These are phyloP conservation scores for Clarias magur DNA, from an alignment of 2,113 vertebrate species.

Conservation along the genomic window DNA sequence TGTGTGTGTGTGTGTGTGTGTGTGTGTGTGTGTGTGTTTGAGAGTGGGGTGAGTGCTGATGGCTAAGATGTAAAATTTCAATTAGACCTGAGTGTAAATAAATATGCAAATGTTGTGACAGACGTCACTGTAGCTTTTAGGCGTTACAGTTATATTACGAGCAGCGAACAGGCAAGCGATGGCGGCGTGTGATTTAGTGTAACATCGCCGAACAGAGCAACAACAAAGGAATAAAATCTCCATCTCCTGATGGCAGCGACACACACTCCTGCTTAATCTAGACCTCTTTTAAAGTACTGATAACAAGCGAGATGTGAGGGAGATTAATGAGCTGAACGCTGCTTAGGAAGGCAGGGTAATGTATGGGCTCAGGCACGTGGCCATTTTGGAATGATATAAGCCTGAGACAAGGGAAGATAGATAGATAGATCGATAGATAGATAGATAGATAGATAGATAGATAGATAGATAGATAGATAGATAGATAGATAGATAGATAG, in stretches of 20 bases:
- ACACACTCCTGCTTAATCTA: neutral
- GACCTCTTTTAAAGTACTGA: neutral
- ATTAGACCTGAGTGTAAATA: conserved; percentile 48
- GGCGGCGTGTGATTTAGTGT: conserved; percentile 10
- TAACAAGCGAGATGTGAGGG: neutral
- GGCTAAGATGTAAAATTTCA: conserved; percentile 36
- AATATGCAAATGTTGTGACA: conserved; percentile 42
- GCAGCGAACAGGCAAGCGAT: neutral
- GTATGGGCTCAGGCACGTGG: neutral
- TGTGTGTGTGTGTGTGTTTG: conserved; percentile 8
- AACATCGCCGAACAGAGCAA: neutral
- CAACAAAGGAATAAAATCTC: conserved; percentile 23
- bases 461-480: neutral
- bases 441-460: neutral
- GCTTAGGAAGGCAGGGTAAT: neutral
- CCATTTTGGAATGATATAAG: neutral
- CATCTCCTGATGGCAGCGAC: conserved; percentile 6
- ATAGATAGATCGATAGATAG: neutral
- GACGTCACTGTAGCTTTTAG: conserved; percentile 25
- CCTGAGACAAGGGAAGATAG: neutral
- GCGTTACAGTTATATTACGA: conserved; percentile 28
- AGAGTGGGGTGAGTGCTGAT: neutral
- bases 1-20: conserved; percentile 11
- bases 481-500: neutral
- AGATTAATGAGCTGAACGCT: conserved; percentile 1